Conservation (phyloP, 2,113 vertebrate genomes). For the Promerops cafer region DNA sequence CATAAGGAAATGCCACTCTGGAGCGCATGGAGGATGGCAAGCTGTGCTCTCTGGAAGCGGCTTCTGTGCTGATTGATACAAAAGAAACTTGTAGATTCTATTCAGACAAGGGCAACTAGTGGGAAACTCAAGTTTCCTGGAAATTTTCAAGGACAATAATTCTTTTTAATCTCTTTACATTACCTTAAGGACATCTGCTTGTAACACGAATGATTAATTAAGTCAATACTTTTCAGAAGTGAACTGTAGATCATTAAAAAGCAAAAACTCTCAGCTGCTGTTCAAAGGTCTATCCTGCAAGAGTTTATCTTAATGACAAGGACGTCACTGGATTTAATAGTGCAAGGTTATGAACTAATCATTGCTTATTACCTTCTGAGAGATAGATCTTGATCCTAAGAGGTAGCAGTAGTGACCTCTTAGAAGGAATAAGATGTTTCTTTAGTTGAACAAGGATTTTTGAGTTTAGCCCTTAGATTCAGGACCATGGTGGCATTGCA, state of each 20-base stretch:
- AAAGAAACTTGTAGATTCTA: background rate
- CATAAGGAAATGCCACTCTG: background rate
- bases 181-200: background rate
- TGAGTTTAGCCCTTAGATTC: background rate
- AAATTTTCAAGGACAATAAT: background rate
- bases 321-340: background rate
- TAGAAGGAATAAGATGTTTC: background rate
- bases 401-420: background rate
- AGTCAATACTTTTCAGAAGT: background rate
- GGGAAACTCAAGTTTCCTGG: background rate
- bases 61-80: background rate
- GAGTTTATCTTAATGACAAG: background rate
- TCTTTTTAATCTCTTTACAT: background rate
- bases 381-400: background rate
- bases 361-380: background rate
- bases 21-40: background rate
- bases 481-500: background rate
- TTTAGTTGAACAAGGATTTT: background rate
- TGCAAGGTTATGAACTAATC: background rate
- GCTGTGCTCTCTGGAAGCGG: background rate
- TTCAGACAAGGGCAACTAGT: background rate
- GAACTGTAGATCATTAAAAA: conserved; percentile 18
- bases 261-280: background rate
- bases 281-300: background rate
- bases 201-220: background rate